Base-by-base conservation (phyloP, 2,797 vertebrate species). In the Tympanoctomys barrerae region DNA sequence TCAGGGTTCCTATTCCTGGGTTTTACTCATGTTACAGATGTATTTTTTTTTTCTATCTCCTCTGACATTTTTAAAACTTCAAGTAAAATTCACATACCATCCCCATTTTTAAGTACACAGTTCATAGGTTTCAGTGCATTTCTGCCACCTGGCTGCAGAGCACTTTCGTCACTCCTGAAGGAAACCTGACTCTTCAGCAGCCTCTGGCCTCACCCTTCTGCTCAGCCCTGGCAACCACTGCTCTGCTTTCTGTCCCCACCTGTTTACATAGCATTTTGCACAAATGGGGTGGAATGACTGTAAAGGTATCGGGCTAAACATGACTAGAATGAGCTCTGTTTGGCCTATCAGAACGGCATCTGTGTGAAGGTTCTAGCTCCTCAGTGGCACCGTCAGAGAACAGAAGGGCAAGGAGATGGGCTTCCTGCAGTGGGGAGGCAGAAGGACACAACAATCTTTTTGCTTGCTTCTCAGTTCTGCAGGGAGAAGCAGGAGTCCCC, bases 331-430 rank as follows among this genome's bases (percentile, higher is more conserved):
- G 16, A 21, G 49, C 8, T 36, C 57, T 12, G 0, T 75, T 36
- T 24, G 31, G 16, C 5, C 3, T 31, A 46, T 5, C 14, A 26
- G 75, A 78, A 18, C 9, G 46, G 1, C 28, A 31, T 77, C 33
- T 66, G 61, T 52, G 46, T 7, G 39, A 4, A 28, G 7, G 16
- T 24, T 18, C 78, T 71, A 22, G 11, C 4, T 85, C 22, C 33
- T 19, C 8, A 8, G 61, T 0, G 3, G 31, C 36, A 57, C n/a
- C 8, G 24, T 9, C 31, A 54, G 0, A 2, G 28, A 1, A 10
- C 3, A 7, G 18, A 68, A 22, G 13, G 22, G 2, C 12, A 46
- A 21, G 59, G 36, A 68, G 22, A 31, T 19, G 24, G 49, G 39
- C 42, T 19, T 16, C 24, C 9, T 42, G 31, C 14, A 7, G n/a